Evolutionary conservation across 2,888 invertebrate species (phyloP).

Genomic region (Torymus auratus): DNA sequence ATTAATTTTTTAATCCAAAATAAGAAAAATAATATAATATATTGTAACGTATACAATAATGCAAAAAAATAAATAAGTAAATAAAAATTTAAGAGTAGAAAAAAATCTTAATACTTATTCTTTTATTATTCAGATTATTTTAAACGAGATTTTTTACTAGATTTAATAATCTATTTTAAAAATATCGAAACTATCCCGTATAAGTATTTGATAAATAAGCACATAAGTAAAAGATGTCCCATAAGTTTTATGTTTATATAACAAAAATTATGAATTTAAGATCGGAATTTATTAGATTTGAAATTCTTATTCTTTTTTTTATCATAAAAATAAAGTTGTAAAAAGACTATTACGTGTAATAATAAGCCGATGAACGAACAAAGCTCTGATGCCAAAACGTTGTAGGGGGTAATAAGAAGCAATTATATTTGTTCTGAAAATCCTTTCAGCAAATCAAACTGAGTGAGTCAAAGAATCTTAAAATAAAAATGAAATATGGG

Average conservation of each 20-base stretch:
- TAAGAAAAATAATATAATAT: too few relatives aligned
- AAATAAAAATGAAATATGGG: constrained; percentile 58
- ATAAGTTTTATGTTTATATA: too few relatives aligned
- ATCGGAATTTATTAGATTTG: constrained; percentile 20
- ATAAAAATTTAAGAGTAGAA: too few relatives aligned
- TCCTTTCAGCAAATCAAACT: constrained; percentile 53
- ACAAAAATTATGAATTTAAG: constrained; percentile 25
- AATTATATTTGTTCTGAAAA: constrained; percentile 57
- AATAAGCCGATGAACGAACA: constrained; percentile 57
- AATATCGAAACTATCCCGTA: too few relatives aligned
- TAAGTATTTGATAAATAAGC: constrained; percentile 5
- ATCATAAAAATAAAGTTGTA: constrained; percentile 58
- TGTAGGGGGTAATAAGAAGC: constrained; percentile 57
- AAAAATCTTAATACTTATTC: too few relatives aligned
- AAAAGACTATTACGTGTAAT: constrained; percentile 59
- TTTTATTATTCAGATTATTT: too few relatives aligned
- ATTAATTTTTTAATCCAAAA: too few relatives aligned
- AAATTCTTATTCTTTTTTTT: constrained; percentile 58
- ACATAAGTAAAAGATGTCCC: constrained; percentile 1
- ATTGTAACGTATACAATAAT: too few relatives aligned
- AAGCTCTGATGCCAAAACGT: constrained; percentile 58
- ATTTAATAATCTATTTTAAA: too few relatives aligned
- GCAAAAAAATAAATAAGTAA: too few relatives aligned
- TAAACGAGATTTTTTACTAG: too few relatives aligned
- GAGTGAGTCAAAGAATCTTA: constrained; percentile 59